Evolutionary conservation across 2,113 vertebrate species (phyloP), one percentile per base, ranked within the genome.

Genomic region (Tonatia bakeri): DNA sequence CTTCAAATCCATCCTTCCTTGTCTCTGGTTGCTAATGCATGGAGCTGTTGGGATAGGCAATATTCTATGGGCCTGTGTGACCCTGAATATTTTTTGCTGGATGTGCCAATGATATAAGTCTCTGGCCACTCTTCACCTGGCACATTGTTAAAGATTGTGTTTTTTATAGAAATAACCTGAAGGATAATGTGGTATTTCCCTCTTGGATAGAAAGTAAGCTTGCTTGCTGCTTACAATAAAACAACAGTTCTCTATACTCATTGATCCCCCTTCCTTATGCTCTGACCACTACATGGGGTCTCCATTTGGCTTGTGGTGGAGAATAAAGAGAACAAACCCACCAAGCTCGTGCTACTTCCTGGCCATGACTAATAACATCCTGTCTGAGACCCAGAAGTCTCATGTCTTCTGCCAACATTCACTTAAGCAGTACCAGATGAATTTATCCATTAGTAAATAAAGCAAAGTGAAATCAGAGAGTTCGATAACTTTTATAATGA

Each of bases 1-100:
- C 38, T 67, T 50, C 50, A 45, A n/a, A 38, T 10, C 24, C 31
- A 11, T 50, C 4, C 24, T 73, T 59, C 38, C 45, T 8, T 75
- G 4, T 38, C 20, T 54, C 8, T 69, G 28, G 14, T 1, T 70
- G 17, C 14, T 36, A 19, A 19, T 31, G 28, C 9, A 15, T 5
- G 12, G 17, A 24, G 5, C 15, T n/a, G 1, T 40, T 24, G 11
- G 14, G 45, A n/a, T 12, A 50, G 8, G 1, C 0, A n/a, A 50
- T 31, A 2, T 11, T 4, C n/a, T 28, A 13, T 16, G 28, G 40
- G 8, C 43, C 52, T 33, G 6, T 16, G 3, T 2, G 12, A 24
- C 7, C 24, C 64, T 33, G 26, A 19, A 54, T 2, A 14, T 54
- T 72, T 22, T 81, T 31, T 43, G 28, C 17, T 72, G 16, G 10